Base-by-base conservation (phyloP, 2,888 invertebrate genomes). In the Nomada goodeniana region DNA sequence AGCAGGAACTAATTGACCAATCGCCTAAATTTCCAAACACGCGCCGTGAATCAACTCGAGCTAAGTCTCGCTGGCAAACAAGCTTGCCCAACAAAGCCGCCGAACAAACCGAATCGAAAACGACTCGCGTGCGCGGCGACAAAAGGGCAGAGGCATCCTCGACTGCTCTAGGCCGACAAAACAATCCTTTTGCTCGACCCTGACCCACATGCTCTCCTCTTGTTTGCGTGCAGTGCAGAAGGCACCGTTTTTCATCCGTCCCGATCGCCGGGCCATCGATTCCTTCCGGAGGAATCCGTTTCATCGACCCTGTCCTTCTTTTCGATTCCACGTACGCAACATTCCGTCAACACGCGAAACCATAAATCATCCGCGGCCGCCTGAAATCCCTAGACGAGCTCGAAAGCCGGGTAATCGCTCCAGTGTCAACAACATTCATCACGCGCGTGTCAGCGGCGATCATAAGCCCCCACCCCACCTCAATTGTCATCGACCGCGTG, bases 161-260 rank as follows among this genome's bases (percentile, higher is more conserved):
- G 29, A 53, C 23, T 86, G 26, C 61, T 80, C 82, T 88, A 82
- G 84, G 70, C 71, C 72, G 70, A 60, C 76, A 70, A 83, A 88
- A 84, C 80, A 72, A 55, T 73, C 20, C 72, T 63, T 76, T 69
- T 73, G 64, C 57, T 61, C 75, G 80, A 70, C 86, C 87, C 36
- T 85, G 88, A 84, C 88, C 86, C 53, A 86, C 71, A 87, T 87
- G 74, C 50, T 36, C 23, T 47, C 55, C 50, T 15, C 47, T 74
- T 60, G 63, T 71, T 81, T 69, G 59, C 18, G 60, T 42, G 20
- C 50, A 59, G 11, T 36, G 60, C 64, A 75, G 23, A 81, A 59
- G 29, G 23, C 23, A 42, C 61, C n/a, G 64, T 74, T 76, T 69
- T 69, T 52, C 63, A 29, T 57, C 50, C n/a, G 71, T 71, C 68